Base-by-base conservation (phyloP, 2,113 vertebrate genomes). In the Proterorhinus semilunaris region DNA sequence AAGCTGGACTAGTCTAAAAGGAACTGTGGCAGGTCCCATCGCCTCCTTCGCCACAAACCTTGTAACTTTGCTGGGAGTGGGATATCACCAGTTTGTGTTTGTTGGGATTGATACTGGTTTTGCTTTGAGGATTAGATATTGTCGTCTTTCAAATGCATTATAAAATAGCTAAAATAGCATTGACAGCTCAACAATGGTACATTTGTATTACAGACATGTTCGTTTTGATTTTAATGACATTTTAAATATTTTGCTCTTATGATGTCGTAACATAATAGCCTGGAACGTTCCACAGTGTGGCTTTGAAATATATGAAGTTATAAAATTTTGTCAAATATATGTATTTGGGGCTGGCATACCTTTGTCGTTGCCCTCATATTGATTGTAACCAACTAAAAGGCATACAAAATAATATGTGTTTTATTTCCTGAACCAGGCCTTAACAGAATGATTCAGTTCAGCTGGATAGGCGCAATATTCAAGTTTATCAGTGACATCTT, bases 1-100 rank as follows among this genome's bases (percentile, higher is more conserved):
- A 64, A 80, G 80, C 66, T 80, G 66, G 83, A 36, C 36, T 62
- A 69, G 70, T 57, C 10, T 7, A 57, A 9, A 61, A 54, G 4
- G 16, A 54, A 54, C 49, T 10, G 15, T 13, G 15, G 49, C 7
- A 51, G 11, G 10, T 21, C 12, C n/a, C 53, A 55, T 55, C 53
- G 10, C 52, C 16, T 17, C n/a, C n/a, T n/a, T n/a, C 21, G 2
- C 21, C 21, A 1, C 21, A 21, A 21, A 21, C 21, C 21, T 21
- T 21, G 21, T 21, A 21, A 21, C 21, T 21, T 21, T 21, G 21
- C 21, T 21, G 21, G 21, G 21, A 21, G 21, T 21, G 21, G 21
- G 21, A 21, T 21, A 21, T 21, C 21, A 21, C 21, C 21, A 21
- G 21, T 21, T 21, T 21, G 21, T 21, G 21, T 21, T 21, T 2